Evolutionary conservation across 2,113 vertebrate species (phyloP).

Genomic region (Sebastes schlegelii): DNA sequence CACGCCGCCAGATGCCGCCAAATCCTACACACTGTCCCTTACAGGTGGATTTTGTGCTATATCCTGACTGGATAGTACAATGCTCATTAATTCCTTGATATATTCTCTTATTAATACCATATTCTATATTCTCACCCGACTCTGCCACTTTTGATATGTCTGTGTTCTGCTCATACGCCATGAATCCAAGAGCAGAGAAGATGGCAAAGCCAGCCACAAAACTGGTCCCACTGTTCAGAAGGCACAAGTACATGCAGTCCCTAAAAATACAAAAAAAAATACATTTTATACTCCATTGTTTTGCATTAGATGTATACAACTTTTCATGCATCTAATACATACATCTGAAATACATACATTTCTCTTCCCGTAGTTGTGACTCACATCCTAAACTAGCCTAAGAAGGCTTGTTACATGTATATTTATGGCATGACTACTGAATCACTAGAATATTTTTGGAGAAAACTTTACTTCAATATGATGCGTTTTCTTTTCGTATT

Average conservation of each 20-base stretch:
- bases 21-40: too few species aligned
- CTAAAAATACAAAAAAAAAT: conserved; percentile 74
- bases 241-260: conserved; percentile 92
- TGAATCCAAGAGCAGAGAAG: conserved; percentile 93
- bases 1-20: too few species aligned
- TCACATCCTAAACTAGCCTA: neutral
- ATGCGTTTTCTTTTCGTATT: neutral
- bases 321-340: too few species aligned
- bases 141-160: conserved; percentile 91
- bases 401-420: neutral
- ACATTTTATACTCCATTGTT: neutral
- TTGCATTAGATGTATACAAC: neutral
- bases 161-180: conserved; percentile 89
- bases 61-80: neutral
- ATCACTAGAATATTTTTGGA: neutral
- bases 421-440: neutral
- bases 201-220: conserved; percentile 95
- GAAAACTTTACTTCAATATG: neutral
- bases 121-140: conserved; percentile 82
- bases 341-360: neutral
- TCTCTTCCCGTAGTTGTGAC: neutral
- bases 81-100: neutral
- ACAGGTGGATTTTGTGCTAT: neutral
- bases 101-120: neutral
- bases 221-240: conserved; percentile 94